These are phyloP conservation scores for Crocidura indochinensis DNA, from an alignment of 2,797 vertebrate species.

Conservation along the genomic window DNA sequence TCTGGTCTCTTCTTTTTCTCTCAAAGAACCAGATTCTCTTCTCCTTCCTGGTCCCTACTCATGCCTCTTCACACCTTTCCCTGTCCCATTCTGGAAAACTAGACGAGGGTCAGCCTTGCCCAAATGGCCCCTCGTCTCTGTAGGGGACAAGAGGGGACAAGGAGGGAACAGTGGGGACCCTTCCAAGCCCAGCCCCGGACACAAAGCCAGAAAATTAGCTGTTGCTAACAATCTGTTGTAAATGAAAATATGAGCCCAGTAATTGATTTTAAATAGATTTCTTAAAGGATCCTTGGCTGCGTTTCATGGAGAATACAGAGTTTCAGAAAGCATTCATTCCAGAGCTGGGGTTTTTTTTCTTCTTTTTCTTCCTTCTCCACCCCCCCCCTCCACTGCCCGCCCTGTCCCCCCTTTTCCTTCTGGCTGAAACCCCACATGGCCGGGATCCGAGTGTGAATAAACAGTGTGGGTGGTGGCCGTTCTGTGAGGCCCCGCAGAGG, in stretches of 20 bases:
- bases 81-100: constrained; percentile 63
- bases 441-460: constrained; percentile 93
- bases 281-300: constrained; percentile 83
- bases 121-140: constrained; percentile 82
- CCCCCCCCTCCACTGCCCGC: no score
- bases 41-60: no score
- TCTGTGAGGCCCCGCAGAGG: constrained; percentile 92
- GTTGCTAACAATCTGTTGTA: constrained; percentile 79
- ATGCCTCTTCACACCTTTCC: constrained; percentile 69
- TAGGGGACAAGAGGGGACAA: constrained; percentile 38
- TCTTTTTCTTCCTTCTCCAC: constrained; percentile 54
- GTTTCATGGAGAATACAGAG: constrained; percentile 88
- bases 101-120: constrained; percentile 80
- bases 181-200: constrained; percentile 7
- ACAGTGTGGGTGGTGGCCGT: constrained; percentile 94
- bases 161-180: not conserved
- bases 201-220: constrained; percentile 82
- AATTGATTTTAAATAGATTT: constrained; percentile 87
- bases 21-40: not conserved
- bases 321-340: constrained; percentile 89
- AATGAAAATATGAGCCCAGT: constrained; percentile 86
- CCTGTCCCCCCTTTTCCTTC: constrained; percentile 80
- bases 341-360: constrained; percentile 79
- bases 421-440: constrained; percentile 93
- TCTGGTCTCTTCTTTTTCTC: no score